These are phyloP conservation scores for Aphaenogaster ashmeadi DNA, from an alignment of 1,140 invertebrate species.

Conservation along the genomic window DNA sequence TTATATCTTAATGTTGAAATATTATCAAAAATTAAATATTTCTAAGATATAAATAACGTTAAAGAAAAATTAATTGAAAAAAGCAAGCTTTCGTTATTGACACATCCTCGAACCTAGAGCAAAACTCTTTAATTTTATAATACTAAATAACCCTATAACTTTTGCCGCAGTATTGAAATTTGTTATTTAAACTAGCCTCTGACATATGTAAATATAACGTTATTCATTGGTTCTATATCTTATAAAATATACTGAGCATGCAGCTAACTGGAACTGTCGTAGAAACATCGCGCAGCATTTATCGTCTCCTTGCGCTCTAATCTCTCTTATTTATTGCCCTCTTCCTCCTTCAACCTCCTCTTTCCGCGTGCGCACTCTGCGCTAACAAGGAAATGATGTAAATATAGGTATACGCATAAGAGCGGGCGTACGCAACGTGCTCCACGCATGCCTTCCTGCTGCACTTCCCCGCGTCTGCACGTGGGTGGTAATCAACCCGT, in stretches of 20 bases:
- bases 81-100: background rate
- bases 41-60: background rate
- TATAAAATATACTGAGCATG: background rate
- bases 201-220: background rate
- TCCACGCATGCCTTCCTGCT: conserved; percentile 43
- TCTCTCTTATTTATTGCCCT: conserved; percentile 61
- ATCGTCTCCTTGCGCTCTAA: conserved; percentile 59
- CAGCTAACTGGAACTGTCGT: conserved; percentile 11
- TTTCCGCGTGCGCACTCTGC: conserved; percentile 25
- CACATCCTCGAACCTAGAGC: background rate
- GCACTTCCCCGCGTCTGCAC: conserved; percentile 58
- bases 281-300: conserved; percentile 4
- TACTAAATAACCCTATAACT: background rate
- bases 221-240: background rate
- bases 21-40: background rate
- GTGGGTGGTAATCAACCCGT: conserved; percentile 72
- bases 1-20: background rate
- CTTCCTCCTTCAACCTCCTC: conserved; percentile 44
- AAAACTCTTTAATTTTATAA: background rate
- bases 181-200: background rate
- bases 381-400: conserved; percentile 68
- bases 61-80: conserved; percentile 3
- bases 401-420: conserved; percentile 53
- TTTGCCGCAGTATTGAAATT: background rate
- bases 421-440: conserved; percentile 47